Evolutionary conservation across 2,888 invertebrate species (phyloP), one percentile per base, ranked within the genome.

Genomic region (Leptopilina myrica): DNA sequence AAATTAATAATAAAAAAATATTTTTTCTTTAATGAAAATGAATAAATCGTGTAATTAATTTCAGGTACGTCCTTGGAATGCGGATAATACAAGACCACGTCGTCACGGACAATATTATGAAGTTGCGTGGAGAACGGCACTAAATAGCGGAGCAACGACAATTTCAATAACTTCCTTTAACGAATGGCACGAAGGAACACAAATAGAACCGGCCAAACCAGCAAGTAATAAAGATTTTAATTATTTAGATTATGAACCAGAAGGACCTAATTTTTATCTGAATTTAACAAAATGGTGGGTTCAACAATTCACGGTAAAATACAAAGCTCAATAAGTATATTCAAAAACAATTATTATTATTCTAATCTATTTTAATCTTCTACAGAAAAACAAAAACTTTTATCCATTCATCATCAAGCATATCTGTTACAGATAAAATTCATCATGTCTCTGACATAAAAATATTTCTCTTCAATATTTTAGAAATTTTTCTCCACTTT

Each of bases 171-270:
- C 95, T 64, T 95, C 95, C 79, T 96, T 95, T 88, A 96, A 96
- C 88, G 95, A 95, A 88, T 96, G 95, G 95, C 94, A 95, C 84
- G 95, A 95, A 90, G 96, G 96, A 6, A 95, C 95, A 11, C 95
- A 96, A 91, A 95, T 96, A 78, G 96, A 96, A 89, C 94, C 95
- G 64, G 95, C 94, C 0, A 89, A 93, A 20, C 89, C 93, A 2
- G 93, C 92, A 79, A 88, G 87, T 46, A 89, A 88, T 69, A 86
- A 89, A 14, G 88, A 88, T 26, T 93, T 91, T 84, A 91, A 90
- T 1, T 94, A 94, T 86, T 87, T 92, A 49, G 94, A 95, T 86
- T 95, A 95, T 87, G 93, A 93, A 87, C 95, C 94, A 0, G 93
- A 94, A 76, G 92, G 93, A 1, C 92, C 94, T 20, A 92, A 93